Conservation (phyloP, 2,113 vertebrate species). For the Halichoerus grypus region DNA sequence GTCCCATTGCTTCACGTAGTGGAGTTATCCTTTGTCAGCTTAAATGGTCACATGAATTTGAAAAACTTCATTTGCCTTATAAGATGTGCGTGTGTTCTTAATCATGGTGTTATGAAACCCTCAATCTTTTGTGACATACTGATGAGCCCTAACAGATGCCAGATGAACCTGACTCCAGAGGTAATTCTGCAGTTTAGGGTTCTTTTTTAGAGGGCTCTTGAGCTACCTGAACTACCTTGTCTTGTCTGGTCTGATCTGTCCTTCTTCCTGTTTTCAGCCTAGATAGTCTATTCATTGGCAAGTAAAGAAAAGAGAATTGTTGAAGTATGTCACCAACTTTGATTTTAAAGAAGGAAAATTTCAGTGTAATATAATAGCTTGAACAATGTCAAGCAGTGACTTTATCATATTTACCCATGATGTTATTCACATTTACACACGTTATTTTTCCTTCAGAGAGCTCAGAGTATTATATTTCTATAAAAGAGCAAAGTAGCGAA, state of each 20-base stretch:
- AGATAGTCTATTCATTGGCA: conserved; percentile 24
- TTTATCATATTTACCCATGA: conserved; percentile 45
- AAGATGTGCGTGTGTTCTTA: background rate
- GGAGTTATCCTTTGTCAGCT: background rate
- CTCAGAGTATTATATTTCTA: background rate
- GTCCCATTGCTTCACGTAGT: background rate
- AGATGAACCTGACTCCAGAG: background rate
- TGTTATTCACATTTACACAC: background rate
- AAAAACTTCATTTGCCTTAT: conserved; percentile 40
- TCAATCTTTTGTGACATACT: conserved; percentile 14
- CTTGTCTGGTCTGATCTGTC: conserved; percentile 26
- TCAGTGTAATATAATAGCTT: background rate
- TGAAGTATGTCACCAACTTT: conserved; percentile 16
- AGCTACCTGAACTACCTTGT: background rate
- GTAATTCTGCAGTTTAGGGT: background rate
- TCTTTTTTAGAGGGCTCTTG: background rate
- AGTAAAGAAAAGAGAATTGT: conserved; percentile 48
- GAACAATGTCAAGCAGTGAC: background rate
- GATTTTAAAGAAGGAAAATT: conserved; percentile 46
- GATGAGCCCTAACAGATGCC: background rate
- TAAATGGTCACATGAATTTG: conserved; percentile 10
- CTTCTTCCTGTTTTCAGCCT: conserved; percentile 20
- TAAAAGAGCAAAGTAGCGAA: background rate
- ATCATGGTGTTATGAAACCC: background rate
- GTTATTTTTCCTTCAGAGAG: conserved; percentile 35